Evolutionary conservation across 2,888 invertebrate genomes (phyloP).

Genomic region (Drosophila atripex): DNA sequence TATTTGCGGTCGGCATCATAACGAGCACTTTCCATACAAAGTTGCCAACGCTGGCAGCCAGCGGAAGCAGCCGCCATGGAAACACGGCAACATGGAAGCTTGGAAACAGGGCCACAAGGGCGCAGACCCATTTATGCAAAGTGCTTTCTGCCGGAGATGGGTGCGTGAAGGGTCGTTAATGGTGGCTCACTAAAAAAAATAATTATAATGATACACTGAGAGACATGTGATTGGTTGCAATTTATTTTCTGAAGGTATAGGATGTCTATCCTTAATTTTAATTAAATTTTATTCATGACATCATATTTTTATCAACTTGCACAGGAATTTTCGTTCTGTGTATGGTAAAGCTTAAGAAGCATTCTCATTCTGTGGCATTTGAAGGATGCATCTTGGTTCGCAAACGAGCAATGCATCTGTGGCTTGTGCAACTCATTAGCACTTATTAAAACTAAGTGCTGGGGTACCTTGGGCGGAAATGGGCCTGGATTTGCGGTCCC

Average conservation of each 20-base stretch:
- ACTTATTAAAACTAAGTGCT: slow-evolving; percentile 81
- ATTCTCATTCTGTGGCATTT: slow-evolving; percentile 9
- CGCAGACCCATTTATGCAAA: slow-evolving; percentile 62
- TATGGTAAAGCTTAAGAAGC: neutral
- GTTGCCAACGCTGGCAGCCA: slow-evolving; percentile 59
- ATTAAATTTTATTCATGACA: too few relatives aligned
- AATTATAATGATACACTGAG: neutral
- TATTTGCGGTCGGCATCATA: slow-evolving; percentile 66
- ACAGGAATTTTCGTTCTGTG: neutral
- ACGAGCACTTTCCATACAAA: slow-evolving; percentile 65
- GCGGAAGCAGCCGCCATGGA: slow-evolving; percentile 37
- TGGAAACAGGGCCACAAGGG: slow-evolving; percentile 19
- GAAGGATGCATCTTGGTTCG: slow-evolving; percentile 15
- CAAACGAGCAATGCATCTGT: slow-evolving; percentile 16
- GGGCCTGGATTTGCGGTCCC: slow-evolving; percentile 59
- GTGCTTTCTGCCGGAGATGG: slow-evolving; percentile 32
- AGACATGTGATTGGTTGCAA: neutral
- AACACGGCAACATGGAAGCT: slow-evolving; percentile 1
- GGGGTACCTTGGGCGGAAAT: slow-evolving; percentile 59
- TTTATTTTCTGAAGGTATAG: neutral
- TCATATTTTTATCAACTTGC: neutral
- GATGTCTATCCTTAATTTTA: too few relatives aligned
- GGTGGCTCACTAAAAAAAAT: slow-evolving; percentile 1
- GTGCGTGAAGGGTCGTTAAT: neutral
- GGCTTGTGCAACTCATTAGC: slow-evolving; percentile 80